Base-by-base conservation (phyloP, 2,113 vertebrate genomes). In the Arizona elegans region DNA sequence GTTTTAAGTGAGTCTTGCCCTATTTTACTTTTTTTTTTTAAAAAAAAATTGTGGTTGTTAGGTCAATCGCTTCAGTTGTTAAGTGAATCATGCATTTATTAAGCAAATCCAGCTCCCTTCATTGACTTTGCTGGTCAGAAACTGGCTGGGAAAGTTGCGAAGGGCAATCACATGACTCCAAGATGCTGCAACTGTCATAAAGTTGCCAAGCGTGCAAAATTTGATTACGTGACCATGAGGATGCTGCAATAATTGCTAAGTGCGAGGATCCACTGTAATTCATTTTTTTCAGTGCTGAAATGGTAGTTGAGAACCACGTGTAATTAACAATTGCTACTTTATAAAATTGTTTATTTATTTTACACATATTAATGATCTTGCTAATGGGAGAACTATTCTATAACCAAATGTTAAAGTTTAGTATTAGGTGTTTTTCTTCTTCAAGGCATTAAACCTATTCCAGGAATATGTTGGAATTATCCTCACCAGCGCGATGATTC, bases 401-500 rank as follows among this genome's bases (percentile, higher is more conserved):
- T 94, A 94, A 23, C 4, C 55, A 92, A 92, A 89, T 87, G 11
- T 89, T 70, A 92, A 75, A 92, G 4, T 13, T 23, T n/a, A 23
- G 23, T 17, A 33, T 21, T 86, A 86, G 29, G 2, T 24, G 24
- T 24, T 9, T 26, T 13, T 23, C 21, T 85, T 26, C 94, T 94
- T 53, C 19, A 90, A 91, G 59, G 13, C 26, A 85, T 95, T 86
- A 92, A 94, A 88, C 92, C 87, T 56, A 95, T 94, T 89, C 86
- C 87, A 56, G 88, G 93, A 55, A 47, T 87, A 21, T 58, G 58
- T 94, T 90, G 0, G 9, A 75, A 94, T 91, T 65, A 86, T 5
- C 92, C 3, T 95, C 89, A 88, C 90, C 96, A 87, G 43, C n/a
- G 15, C 89, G 94, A 86, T 59, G 43, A 43, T 95, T 93, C 87